These are phyloP conservation scores for Electrophaes corylata DNA, from an alignment of 2,888 invertebrate genomes.

Conservation along the genomic window DNA sequence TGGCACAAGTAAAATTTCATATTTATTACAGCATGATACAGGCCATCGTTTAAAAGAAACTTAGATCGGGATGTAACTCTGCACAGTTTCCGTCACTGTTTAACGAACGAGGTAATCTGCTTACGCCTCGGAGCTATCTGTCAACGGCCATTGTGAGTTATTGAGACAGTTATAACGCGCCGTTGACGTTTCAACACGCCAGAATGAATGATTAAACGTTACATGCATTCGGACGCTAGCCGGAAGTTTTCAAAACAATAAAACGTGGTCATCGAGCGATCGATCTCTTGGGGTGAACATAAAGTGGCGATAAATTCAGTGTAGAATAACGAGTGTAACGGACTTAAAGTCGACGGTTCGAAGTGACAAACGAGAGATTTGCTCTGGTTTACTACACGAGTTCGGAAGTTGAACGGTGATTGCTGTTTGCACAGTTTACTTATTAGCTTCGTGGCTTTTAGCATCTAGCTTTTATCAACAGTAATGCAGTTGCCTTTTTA, in stretches of 20 bases:
- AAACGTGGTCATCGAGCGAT: constrained; percentile 48
- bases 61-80: constrained; percentile 53
- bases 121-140: constrained; percentile 55
- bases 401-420: constrained; percentile 42
- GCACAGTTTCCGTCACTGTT: constrained; percentile 31
- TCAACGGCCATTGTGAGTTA: constrained; percentile 54
- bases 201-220: constrained; percentile 52
- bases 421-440: constrained; percentile 14
- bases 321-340: constrained; percentile 47
- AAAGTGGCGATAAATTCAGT: constrained; percentile 56
- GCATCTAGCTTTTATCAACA: background rate
- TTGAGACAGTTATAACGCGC: constrained; percentile 59
- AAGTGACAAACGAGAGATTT: constrained; percentile 57
- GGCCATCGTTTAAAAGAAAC: background rate
- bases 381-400: constrained; percentile 45
- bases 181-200: constrained; percentile 52
- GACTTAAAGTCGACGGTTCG: constrained; percentile 36
- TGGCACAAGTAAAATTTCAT: background rate
- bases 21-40: background rate
- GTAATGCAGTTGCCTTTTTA: background rate
- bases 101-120: constrained; percentile 56
- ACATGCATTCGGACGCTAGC: constrained; percentile 43
- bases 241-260: constrained; percentile 50
- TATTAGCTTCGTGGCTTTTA: background rate
- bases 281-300: constrained; percentile 48